Evolutionary conservation across 2,113 vertebrate genomes (phyloP), one percentile per base, ranked within the genome.

Genomic region (Myiozetetes cayanensis): DNA sequence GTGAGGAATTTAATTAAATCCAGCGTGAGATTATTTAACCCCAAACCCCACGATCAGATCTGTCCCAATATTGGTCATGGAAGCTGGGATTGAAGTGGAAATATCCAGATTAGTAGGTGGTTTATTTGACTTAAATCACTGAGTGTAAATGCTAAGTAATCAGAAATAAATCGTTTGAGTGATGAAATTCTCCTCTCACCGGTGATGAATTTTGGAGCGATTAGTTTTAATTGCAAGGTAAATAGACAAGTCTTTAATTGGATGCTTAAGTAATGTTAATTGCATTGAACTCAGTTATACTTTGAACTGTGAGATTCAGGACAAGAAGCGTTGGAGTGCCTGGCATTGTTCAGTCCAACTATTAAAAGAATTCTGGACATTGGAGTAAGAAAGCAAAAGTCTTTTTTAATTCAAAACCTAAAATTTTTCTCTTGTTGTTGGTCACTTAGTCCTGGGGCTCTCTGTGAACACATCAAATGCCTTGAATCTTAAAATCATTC

Each of bases 191-290:
- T 62, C 33, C 31, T 3, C 44, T 91, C n/a, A 4, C 47, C 4
- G 2, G 14, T 82, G 80, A 78, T 85, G 91, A 90, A 85, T 53
- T 59, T 75, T 39, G 61, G 41, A 95, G 47, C 2, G 0, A 77
- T 90, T 90, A 75, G 58, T 72, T 67, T 71, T 91, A 89, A 93
- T 93, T 90, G 78, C 67, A 72, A 74, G 72, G 92, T 92, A 90
- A 90, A 94, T 35, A 95, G 61, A 53, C 33, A 62, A 56, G 62
- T 47, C 80, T 39, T 84, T 94, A 88, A 67, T 87, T 73, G 79
- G 53, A 28, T 56, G n/a, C 59, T 72, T 53, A 44, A 75, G 62
- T 39, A 35, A 35, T 49, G 49, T 58, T 84, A 44, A 85, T 93
- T 44, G 61, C 41, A 8, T 11, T 75, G 44, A 83, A 80, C 68